Evolutionary conservation across 2,797 vertebrate species (phyloP), one percentile per base, ranked within the genome.

Genomic region (Astyanax mexicanus): DNA sequence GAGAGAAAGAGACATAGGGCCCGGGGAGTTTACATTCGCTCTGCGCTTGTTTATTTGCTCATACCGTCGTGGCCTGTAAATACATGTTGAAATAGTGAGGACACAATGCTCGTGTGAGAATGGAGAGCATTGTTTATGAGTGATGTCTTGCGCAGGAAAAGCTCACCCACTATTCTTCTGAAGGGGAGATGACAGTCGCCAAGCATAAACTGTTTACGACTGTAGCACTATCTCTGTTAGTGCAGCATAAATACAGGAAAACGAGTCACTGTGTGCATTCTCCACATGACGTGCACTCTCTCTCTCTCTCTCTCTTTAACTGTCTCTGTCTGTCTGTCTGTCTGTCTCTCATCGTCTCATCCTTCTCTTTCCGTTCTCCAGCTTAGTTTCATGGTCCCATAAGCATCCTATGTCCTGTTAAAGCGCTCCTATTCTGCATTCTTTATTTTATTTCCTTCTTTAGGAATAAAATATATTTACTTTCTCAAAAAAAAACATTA

Each of bases 241-340:
- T 58, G 65, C 78, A 82, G 80, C 67, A 77, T 82, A 84, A 84
- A 84, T 82, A 84, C 80, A 81, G 83, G 83, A 82, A 84, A 75
- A 77, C 35, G 44, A 84, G 70, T 80, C 76, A 70, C 66, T 55
- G 40, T 64, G 40, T 6, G 57, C 68, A 35, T 75, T 23, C 17
- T 3, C 29, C 17, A 32, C 35, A 38, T 38, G 27, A 57, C 51
- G 42, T 21, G 19, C 32, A 5, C 4, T 6, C 57, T 61, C 12
- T 73, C 35, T 42, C 47, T 27, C 60, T 57, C 13, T 37, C 40
- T 10, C 1, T 12, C 5, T 19, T 11, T 57, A 25, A 45, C 51
- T 68, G 1, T 47, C 27, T 44, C 44, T 69, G 49, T 32, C 21
- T 67, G 54, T 37, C 45, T 54, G 65, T 4, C 9, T 47, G 58